Base-by-base conservation (phyloP, 2,113 vertebrate species). In the Oriolus oriolus region DNA sequence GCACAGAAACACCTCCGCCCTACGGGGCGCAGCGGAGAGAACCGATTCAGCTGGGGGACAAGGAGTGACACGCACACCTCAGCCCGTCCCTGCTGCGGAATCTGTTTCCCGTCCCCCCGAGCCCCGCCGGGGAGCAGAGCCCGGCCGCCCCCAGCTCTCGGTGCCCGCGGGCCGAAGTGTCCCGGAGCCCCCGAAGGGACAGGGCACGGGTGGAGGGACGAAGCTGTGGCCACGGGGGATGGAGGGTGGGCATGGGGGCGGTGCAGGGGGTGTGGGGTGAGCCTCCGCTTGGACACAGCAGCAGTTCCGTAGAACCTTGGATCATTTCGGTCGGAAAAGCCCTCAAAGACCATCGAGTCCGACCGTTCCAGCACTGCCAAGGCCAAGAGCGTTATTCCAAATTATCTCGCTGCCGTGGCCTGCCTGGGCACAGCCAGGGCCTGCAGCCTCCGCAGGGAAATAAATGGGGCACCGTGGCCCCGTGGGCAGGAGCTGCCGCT, bases 381-480 rank as follows among this genome's bases (percentile, higher is more conserved):
- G 17, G 49, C 27, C 50, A 5, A 23, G 16, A 70, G 27, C 3
- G 4, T 39, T 16, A 4, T 26, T 53, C 70, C 41, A 23, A 4
- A 0, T 44, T 44, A 13, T 7, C 26, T 11, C 11, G 5, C 50
- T 27, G 69, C 83, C 59, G 4, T 0, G 70, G 14, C 74, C 39
- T 88, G 95, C 78, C 87, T 2, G 44, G 79, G 79, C 90, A 50
- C 24, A 1, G 54, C 68, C 63, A 8, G 15, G 3, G 19, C 68
- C 53, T 6, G 64, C 31, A 6, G 71, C 10, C 3, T 16, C 6
- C 13, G 0, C 21, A 17, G 47, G 53, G 17, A 17, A 41, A 47
- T 54, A 10, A 33, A 3, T 0, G 6, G n/a, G 78, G 45, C 3
- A 8, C 1, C 0, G 4, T 1, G 42, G 52, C 50, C 47, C 68